These are phyloP conservation scores for Drosophila equinoxialis DNA, from an alignment of 1,140 invertebrate species.

Conservation along the genomic window DNA sequence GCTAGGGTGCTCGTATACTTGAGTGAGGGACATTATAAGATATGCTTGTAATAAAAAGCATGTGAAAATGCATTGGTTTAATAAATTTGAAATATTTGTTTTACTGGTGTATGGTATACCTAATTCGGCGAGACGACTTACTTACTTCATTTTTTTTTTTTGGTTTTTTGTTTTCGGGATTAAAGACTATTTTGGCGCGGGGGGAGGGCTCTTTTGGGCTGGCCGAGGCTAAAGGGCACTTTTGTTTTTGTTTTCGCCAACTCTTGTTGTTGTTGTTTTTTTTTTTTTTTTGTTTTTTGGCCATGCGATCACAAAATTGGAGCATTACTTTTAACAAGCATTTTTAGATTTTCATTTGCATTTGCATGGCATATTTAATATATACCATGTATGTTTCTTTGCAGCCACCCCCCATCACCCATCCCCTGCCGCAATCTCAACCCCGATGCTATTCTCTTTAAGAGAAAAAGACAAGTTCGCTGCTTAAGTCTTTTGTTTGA, in stretches of 20 bases:
- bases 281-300: slow-evolving; percentile 6
- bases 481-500: slow-evolving; percentile 78
- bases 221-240: slow-evolving; percentile 76
- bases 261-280: slow-evolving; percentile 8
- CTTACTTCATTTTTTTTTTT: no score
- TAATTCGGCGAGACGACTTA: no score
- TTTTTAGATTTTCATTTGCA: slow-evolving; percentile 58
- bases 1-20: no score
- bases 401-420: not conserved
- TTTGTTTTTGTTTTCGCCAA: slow-evolving; percentile 51
- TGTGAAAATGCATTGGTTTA: no score
- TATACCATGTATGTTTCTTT: slow-evolving; percentile 19
- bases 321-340: slow-evolving; percentile 76
- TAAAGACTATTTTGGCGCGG: not conserved
- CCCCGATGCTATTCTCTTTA: slow-evolving; percentile 3
- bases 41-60: no score
- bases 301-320: slow-evolving; percentile 55
- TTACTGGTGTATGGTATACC: no score
- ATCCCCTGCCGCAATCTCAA: not conserved
- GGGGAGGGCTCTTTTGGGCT: slow-evolving; percentile 42
- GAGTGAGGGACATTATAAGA: no score
- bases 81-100: no score
- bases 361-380: slow-evolving; percentile 75
- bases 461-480: slow-evolving; percentile 53
- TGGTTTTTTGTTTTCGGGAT: not conserved